phyloP scores from a whole-genome alignment of 2,888 invertebrate genomes.

The Megalurothrips usitatus region DNA sequence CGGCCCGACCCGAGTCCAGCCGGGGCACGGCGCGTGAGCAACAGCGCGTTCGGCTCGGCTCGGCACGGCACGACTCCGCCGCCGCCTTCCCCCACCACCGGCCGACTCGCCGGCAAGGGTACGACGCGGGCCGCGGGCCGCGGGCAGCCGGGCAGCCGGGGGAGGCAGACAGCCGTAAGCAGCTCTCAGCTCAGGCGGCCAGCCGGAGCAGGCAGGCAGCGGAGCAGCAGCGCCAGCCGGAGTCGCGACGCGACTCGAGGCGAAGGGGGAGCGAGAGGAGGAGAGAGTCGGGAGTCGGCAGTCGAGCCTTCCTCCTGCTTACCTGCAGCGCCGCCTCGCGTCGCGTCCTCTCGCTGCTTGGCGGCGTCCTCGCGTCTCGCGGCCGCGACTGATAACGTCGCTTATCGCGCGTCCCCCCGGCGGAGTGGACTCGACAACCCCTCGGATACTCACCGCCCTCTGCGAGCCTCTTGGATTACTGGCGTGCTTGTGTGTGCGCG shows the following conservation, averaged over 20 bases:
- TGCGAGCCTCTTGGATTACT: no score
- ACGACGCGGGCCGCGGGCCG: not conserved
- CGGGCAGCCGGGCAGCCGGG: not conserved
- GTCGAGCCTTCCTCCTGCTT: not conserved
- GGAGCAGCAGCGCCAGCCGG: not conserved
- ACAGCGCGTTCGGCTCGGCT: conserved; percentile 12
- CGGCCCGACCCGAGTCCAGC: not conserved
- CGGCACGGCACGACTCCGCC: not conserved
- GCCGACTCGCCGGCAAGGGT: not conserved
- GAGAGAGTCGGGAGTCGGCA: no score
- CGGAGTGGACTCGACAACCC: not conserved
- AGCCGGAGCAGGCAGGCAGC: not conserved
- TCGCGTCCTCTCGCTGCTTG: not conserved
- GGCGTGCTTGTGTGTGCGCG: not conserved
- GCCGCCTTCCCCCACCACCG: not conserved
- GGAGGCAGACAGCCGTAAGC: not conserved
- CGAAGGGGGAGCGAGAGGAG: no score
- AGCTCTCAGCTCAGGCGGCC: not conserved
- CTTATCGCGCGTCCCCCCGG: not conserved
- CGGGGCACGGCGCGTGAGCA: not conserved
- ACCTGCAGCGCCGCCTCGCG: not conserved
- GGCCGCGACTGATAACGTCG: not conserved
- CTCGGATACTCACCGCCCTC: not conserved
- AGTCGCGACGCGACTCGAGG: not conserved
- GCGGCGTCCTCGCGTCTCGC: not conserved